Percentiles rank a stretch among this genome's conserved stretches.
phyloP scores from a whole-genome alignment of 2,797 vertebrate species.

The Gorsachius magnificus region DNA sequence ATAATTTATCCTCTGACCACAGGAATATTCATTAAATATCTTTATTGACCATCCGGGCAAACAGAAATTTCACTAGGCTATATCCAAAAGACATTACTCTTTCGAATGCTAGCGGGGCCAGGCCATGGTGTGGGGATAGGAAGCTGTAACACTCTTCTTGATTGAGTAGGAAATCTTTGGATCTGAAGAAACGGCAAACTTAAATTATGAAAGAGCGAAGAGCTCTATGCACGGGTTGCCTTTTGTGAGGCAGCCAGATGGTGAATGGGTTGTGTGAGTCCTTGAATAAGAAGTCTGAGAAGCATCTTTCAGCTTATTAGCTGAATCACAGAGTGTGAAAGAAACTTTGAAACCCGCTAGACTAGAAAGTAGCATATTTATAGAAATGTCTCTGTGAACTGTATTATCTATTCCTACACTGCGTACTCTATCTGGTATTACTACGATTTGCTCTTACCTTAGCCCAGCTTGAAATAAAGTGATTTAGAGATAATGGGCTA shows the following conservation, averaged over 20 bases:
- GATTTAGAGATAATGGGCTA: not conserved
- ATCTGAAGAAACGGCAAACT: not conserved
- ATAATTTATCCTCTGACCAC: constrained; percentile 6
- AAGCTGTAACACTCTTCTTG: not conserved
- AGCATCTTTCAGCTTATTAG: constrained; percentile 66
- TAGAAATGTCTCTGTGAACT: constrained; percentile 3
- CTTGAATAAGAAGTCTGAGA: constrained; percentile 59
- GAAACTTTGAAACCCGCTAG: constrained; percentile 65
- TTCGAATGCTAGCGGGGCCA: not conserved
- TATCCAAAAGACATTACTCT: not conserved
- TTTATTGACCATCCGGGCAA: constrained; percentile 6
- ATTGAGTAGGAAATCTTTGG: not conserved
- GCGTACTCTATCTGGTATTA: not conserved
- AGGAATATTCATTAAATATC: not conserved
- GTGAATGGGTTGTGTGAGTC: constrained; percentile 57
- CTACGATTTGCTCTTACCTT: constrained; percentile 41
- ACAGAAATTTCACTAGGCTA: not conserved
- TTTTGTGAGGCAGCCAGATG: constrained; percentile 64
- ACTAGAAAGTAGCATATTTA: constrained; percentile 66
- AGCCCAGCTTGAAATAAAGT: not conserved
- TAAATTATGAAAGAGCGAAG: not conserved
- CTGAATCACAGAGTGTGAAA: constrained; percentile 66
- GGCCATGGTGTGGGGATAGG: not conserved
- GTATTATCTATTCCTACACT: constrained; percentile 29
- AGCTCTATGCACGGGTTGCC: constrained; percentile 15